Evolutionary conservation across 2,888 invertebrate species (phyloP).

Genomic region (Papilio demoleus): DNA sequence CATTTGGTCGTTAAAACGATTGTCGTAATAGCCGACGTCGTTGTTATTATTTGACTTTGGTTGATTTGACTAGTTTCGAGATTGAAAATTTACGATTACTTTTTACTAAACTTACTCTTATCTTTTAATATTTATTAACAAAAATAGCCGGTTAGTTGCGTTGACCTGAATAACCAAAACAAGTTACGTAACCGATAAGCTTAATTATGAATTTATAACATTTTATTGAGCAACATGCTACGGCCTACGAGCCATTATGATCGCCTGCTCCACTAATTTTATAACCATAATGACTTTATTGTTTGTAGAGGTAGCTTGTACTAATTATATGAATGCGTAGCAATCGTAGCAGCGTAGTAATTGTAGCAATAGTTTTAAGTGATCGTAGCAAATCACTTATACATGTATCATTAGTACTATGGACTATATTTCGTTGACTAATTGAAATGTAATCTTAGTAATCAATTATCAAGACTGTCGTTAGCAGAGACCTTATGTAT

Average conservation of each 20-base stretch:
- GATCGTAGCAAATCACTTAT: neutral
- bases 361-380: neutral
- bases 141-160: neutral
- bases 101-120: neutral
- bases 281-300: slow-evolving; percentile 12
- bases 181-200: slow-evolving; percentile 12
- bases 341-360: neutral
- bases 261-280: slow-evolving; percentile 7
- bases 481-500: too few species aligned
- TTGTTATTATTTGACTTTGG: too few species aligned
- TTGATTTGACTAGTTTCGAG: too few species aligned
- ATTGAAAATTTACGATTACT: too few species aligned
- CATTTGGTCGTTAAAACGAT: too few species aligned
- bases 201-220: slow-evolving; percentile 12
- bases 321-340: neutral
- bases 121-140: neutral
- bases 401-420: too few species aligned
- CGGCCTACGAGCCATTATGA: neutral
- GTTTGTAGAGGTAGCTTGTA: neutral
- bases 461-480: neutral
- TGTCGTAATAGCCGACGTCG: too few species aligned
- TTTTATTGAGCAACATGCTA: slow-evolving; percentile 9
- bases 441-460: neutral
- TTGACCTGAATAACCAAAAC: slow-evolving; percentile 16
- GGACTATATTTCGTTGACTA: neutral